Evolutionary conservation across 2,113 vertebrate genomes (phyloP), one percentile per base, ranked within the genome.

Genomic region (Lepisosteus osseus): DNA sequence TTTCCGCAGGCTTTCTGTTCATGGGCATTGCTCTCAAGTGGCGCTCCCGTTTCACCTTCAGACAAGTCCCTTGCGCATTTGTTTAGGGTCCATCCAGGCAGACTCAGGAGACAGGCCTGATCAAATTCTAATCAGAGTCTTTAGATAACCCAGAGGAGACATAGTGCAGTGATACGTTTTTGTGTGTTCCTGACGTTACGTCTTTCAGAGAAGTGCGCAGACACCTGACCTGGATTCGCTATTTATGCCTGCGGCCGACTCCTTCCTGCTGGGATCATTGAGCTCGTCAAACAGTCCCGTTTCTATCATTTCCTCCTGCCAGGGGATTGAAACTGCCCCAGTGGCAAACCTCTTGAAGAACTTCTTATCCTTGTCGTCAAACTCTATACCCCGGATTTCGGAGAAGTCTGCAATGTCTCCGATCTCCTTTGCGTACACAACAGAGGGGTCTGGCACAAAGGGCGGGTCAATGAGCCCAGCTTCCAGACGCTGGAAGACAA

Each of bases 391-490:
- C 72, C 85, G 89, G 74, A 95, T 69, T 81, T 98, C 96, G 0
- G 95, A 97, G 87, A 98, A 96, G 76, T 96, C 95, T 2, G 93
- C 93, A 15, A 95, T 97, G 82, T 96, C 96, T 70, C 84, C 85
- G 0, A 96, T 77, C 79, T 98, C 95, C 85, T 95, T 97, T 80
- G 95, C 95, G 72, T 98, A 98, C 78, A 98, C 94, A 13, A 96
- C 93, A 0, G 91, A 94, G 72, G 96, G 94, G 78, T 96, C 95
- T 78, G 96, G 96, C 74, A 91, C 88, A 91, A 95, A 97, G 0
- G 94, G 94, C 7, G 95, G 93, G 0, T 92, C 86, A 5, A 95
- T 56, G 43, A 97, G 86, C 44, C 94, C 94, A 1, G 95, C 96
- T 82, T 98, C 95, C 83, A 97, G 87, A 71, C 94, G 88, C 44